Evolutionary conservation across 1,140 invertebrate species (phyloP), one percentile per base, ranked within the genome.

Genomic region (Achroia grisella): DNA sequence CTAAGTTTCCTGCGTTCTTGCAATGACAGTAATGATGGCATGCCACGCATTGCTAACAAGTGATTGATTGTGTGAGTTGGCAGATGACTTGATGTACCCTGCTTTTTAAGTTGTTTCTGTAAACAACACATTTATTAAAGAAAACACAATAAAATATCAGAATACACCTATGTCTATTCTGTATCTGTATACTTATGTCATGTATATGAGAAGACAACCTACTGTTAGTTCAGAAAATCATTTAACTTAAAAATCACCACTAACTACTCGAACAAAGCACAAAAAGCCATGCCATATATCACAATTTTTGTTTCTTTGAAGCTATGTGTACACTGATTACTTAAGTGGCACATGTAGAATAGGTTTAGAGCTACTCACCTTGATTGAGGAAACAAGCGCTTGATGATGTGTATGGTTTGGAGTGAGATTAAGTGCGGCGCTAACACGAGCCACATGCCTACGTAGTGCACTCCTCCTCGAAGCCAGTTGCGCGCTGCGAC

Each of bases 381-480:
- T 81, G 29, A 84, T 63, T 31, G 74, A 41, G n/a, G 62, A 42
- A 4, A 66, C 66, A 0, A 84, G 50, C 0, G 61, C 55, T n/a
- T 53, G 56, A 30, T 73, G 59, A 12, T 69, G 46, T 13, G 54
- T 62, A 44, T 70, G 57, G 64, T 58, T 73, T 59, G 41, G 57
- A 47, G 52, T 73, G 56, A 60, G 78, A 47, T 56, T 75, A 44
- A 56, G 45, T 51, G 75, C 49, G 44, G 84, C 42, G 63, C 85
- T 35, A 67, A 71, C 62, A 0, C 89, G 83, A 8, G 83, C 80
- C 1, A 89, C 73, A 31, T 88, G 85, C 36, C 89, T 53, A n/a
- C 88, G 78, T 4, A 90, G 56, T 15, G 89, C 88, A 0, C 88
- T 87, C 0, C 89, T 74, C 1, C 89, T 65, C 14, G 87, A 65